These are phyloP conservation scores for Chitala chitala DNA, from an alignment of 2,113 vertebrate species.

Conservation along the genomic window DNA sequence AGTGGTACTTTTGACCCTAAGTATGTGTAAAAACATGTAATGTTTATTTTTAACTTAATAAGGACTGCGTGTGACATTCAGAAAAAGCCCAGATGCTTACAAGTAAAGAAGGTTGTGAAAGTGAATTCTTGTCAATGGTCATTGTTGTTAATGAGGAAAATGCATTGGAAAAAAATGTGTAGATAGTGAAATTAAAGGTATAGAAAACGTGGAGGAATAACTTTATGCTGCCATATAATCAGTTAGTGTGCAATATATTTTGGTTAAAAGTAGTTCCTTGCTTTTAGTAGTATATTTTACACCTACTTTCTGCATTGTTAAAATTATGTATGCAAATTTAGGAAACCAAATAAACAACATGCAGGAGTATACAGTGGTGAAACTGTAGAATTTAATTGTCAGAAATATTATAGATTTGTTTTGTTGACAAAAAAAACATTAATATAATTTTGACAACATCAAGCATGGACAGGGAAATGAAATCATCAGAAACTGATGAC, in stretches of 20 bases:
- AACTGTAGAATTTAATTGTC: neutral
- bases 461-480: too few relatives aligned
- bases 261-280: neutral
- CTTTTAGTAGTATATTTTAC: neutral
- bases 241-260: neutral
- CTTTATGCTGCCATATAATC: neutral
- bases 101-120: neutral
- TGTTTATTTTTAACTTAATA: slow-evolving; percentile 3
- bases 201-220: neutral
- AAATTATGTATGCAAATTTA: slow-evolving; percentile 3
- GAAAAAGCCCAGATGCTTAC: neutral
- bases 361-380: neutral
- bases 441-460: neutral
- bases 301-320: neutral
- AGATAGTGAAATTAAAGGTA: neutral
- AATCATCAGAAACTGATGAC: neutral
- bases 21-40: slow-evolving; percentile 4
- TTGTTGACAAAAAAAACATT: too few relatives aligned
- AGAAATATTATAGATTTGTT: neutral
- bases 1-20: slow-evolving; percentile 20
- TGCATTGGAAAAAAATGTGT: neutral
- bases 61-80: neutral
- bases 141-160: neutral
- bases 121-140: neutral
- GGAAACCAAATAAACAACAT: neutral